Evolutionary conservation across 2,797 vertebrate species (phyloP).

Genomic region (Poecilia picta): DNA sequence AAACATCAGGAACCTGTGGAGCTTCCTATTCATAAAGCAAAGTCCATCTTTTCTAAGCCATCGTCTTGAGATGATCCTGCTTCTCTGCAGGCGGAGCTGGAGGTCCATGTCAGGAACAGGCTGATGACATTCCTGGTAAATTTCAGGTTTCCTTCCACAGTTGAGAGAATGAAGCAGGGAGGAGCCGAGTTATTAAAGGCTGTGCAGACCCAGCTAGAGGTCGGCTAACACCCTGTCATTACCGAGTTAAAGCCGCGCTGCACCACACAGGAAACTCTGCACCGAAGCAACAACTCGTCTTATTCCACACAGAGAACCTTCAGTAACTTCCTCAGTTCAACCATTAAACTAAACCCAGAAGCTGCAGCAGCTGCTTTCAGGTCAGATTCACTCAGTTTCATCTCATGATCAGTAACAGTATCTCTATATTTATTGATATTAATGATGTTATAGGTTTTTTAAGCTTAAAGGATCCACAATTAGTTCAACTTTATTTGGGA

Average conservation of each 20-base stretch:
- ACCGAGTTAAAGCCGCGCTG: slow-evolving; percentile 43
- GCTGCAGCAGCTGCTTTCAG: neutral
- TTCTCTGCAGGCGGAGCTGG: neutral
- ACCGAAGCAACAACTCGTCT: neutral
- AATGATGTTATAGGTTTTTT: too few relatives aligned
- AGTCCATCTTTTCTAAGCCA: neutral
- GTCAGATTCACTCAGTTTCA: neutral
- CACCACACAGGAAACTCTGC: slow-evolving; percentile 29
- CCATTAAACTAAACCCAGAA: neutral
- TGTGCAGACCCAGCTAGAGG: slow-evolving; percentile 20
- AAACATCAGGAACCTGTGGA: neutral
- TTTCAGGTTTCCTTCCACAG: slow-evolving; percentile 5
- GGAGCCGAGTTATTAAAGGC: slow-evolving; percentile 48
- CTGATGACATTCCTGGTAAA: neutral
- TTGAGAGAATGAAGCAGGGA: slow-evolving; percentile 21
- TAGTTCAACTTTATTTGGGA: too few relatives aligned
- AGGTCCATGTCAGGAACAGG: neutral
- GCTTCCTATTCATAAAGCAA: neutral
- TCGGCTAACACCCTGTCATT: slow-evolving; percentile 58
- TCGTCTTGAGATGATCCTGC: neutral
- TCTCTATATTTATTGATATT: too few relatives aligned
- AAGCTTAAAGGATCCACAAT: too few relatives aligned
- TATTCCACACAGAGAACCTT: neutral
- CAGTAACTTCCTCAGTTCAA: neutral
- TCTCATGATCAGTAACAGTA: neutral